Base-by-base conservation (phyloP, 2,888 invertebrate species). In the Mycalesis mineus region DNA sequence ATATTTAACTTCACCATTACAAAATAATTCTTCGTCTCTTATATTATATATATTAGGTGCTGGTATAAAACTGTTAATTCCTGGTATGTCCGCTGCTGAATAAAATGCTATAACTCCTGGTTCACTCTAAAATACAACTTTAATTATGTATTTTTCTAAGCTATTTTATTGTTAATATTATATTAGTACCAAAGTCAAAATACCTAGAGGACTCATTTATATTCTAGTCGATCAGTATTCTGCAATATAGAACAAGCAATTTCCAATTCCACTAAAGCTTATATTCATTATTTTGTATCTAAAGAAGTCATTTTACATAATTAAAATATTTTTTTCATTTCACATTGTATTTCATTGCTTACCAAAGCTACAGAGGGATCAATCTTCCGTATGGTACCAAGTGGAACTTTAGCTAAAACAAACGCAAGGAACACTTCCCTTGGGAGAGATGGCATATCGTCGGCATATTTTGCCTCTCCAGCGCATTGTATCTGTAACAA, bases 381-480 rank as follows among this genome's bases (percentile, higher is more conserved):
- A 49, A 95, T 91, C 7, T 72, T 78, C 7, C 77, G 80, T 0
- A 95, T 88, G 5, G 73, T 83, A 0, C 92, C 93, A 51, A 81
- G 83, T 11, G 90, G 73, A 65, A 91, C 73, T 60, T 91, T 92
- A 3, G 92, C 89, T 0, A 91, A 71, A 1, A 94, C 94, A 65
- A 95, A 92, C 0, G 92, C 92, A 7, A 91, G 93, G 72, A 90
- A 91, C 0, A 94, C 89, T 80, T 95, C 93, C 70, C 92, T 89
- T 0, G 88, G 86, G 0, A 83, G 70, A 0, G 84, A 72, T 2
- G 91, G 91, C n/a, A 92, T 73, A 65, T 95, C 95, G 68, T 93
- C 92, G 1, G 92, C 82, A 72, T 92, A 95, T 65, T 90, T 80
- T 0, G 93, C 93, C 76, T 94, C 93, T 0, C 95, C 95, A 39